Evolutionary conservation across 1,140 invertebrate species (phyloP), one percentile per base, ranked within the genome.

Genomic region (Lepidurus apus): DNA sequence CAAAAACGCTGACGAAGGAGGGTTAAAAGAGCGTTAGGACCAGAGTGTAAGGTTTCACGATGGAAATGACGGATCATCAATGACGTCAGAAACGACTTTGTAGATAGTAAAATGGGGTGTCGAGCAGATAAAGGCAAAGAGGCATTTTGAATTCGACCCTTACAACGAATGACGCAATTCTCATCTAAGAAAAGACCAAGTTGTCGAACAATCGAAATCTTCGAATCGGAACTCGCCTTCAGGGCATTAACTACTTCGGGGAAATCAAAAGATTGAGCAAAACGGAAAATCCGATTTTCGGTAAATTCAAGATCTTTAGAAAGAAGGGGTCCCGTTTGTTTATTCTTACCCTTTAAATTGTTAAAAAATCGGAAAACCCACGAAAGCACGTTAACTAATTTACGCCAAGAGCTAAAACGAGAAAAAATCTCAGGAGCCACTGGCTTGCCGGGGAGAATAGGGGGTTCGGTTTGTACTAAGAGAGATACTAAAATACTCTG

Each of bases 71-170:
- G 42, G 26, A 75, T 42, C 9, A 75, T 1, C 17, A 75, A 13
- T 7, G 34, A n/a, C 13, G 74, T 13, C 0, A 75, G 1, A 42
- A 42, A 43, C 8, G 74, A 75, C 13, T 75, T 75, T 75, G 4
- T 75, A 7, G 74, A 43, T 17, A 75, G n/a, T 8, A 75, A 42
- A 26, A 75, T 24, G 1, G 74, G 74, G 43, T 75, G 74, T 75
- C 43, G 17, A 43, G n/a, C 74, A 26, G 74, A 42, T 24, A 42
- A 42, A 7, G 74, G n/a, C 34, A 75, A n/a, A 13, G 34, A 42
- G 13, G 74, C 74, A 13, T 75, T 75, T 8, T 17, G 34, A 43
- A 42, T 42, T n/a, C 74, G n/a, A 42, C 74, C 74, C 43, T 43
- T 43, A 34, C 74, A 75, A 42, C 74, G 74, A 0, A 75, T 42